Percentiles rank a stretch among this genome's conserved stretches.
Evolutionary conservation across 2,888 invertebrate genomes (phyloP).

Genomic region (Eristalis pertinax): DNA sequence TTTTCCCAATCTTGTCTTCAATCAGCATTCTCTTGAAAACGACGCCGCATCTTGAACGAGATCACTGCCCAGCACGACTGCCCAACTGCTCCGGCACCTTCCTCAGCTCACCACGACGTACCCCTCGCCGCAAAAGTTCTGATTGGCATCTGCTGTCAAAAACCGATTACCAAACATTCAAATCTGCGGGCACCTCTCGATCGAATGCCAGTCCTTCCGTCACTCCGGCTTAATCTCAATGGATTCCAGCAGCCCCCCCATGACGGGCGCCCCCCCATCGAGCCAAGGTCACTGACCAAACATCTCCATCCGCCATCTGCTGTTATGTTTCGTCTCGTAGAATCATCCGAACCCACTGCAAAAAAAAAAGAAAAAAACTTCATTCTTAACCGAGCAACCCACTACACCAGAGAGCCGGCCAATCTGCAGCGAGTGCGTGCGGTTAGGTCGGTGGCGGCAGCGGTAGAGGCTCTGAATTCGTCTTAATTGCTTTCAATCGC

Average conservation of each 20-base stretch:
- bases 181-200: not conserved
- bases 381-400: not conserved
- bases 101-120: too few species aligned
- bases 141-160: too few species aligned
- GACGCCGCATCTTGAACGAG: not conserved
- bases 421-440: slow-evolving; percentile 31
- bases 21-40: not conserved
- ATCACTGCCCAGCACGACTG: not conserved
- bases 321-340: not conserved
- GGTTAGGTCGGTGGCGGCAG: not conserved
- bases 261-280: not conserved
- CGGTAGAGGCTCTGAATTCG: slow-evolving; percentile 45
- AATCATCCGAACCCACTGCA: not conserved
- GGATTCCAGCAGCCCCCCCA: not conserved
- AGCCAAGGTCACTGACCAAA: slow-evolving; percentile 52
- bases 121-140: too few species aligned
- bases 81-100: too few species aligned
- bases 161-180: too few species aligned
- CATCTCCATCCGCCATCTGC: slow-evolving; percentile 23
- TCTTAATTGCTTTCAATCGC: slow-evolving; percentile 68
- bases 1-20: too few species aligned
- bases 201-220: not conserved
- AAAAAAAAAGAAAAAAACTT: not conserved
- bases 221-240: not conserved
- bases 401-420: not conserved